Percentiles rank a stretch among this genome's conserved stretches.
Conservation (phyloP, 2,797 vertebrate genomes). For the Enteromius radiatus region DNA sequence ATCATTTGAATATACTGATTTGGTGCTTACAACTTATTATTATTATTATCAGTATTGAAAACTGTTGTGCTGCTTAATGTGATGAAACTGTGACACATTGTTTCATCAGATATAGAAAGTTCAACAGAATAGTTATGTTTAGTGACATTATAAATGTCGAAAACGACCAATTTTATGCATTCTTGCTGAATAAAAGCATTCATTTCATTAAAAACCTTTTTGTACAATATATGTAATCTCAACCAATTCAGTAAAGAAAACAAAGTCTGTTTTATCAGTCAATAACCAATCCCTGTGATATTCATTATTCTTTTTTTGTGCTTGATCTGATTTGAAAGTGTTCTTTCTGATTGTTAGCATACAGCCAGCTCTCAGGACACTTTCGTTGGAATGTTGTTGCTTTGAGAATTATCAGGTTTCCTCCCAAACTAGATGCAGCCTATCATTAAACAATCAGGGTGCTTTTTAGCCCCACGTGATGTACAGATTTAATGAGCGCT, state of each 20-base stretch:
- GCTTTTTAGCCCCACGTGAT: slow-evolving; percentile 27
- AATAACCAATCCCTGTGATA: not conserved
- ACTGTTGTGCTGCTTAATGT: not conserved
- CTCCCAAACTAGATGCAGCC: slow-evolving; percentile 24
- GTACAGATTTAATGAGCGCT: slow-evolving; percentile 20
- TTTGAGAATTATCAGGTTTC: slow-evolving; percentile 40
- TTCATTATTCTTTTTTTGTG: not conserved
- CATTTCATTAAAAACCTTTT: not conserved
- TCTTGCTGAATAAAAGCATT: not conserved
- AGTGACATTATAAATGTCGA: not conserved
- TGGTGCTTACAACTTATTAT: not conserved
- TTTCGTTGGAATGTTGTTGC: slow-evolving; percentile 46
- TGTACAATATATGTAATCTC: not conserved
- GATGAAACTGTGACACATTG: not conserved
- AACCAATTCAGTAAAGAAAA: not conserved
- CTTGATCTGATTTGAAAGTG: slow-evolving; percentile 10
- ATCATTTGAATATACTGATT: not conserved
- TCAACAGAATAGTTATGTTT: not conserved
- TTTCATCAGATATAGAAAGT: not conserved
- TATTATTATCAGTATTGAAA: not conserved
- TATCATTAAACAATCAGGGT: slow-evolving; percentile 43
- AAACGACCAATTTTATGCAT: not conserved
- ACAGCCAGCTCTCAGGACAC: slow-evolving; percentile 24
- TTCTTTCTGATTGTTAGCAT: not conserved
- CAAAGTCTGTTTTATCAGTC: not conserved